A percentile compares a stretch with the other conserved stretches of the same genome.
phyloP scores from a whole-genome alignment of 2,113 vertebrate genomes.

The Catharus bicknelli region DNA sequence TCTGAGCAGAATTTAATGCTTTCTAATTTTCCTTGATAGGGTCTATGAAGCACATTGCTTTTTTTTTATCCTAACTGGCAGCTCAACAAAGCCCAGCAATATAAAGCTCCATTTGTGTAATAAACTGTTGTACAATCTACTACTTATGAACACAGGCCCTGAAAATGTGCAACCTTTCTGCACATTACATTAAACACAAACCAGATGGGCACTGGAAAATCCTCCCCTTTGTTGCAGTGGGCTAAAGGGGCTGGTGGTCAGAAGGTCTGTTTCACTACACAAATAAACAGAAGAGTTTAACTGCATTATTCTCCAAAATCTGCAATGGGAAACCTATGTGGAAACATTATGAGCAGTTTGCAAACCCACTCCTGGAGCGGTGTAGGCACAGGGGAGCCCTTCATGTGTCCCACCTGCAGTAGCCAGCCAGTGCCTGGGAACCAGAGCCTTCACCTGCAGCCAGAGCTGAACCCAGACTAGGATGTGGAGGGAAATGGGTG shows the following conservation, averaged over 20 bases:
- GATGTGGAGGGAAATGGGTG: neutral
- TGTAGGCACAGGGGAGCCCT: neutral
- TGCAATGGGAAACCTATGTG: neutral
- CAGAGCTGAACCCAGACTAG: neutral
- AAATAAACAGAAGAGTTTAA: conserved; percentile 58
- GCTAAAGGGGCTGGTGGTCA: conserved; percentile 48
- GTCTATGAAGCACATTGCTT: conserved; percentile 53
- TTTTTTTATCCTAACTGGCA: conserved; percentile 76
- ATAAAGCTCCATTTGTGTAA: conserved; percentile 78
- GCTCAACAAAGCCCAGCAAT: conserved; percentile 76
- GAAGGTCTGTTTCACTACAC: conserved; percentile 29
- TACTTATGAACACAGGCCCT: conserved; percentile 72
- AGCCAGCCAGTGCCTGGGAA: neutral
- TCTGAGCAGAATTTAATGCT: conserved; percentile 71
- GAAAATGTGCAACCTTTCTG: conserved; percentile 79
- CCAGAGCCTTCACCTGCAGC: neutral
- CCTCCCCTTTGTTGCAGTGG: conserved; percentile 65
- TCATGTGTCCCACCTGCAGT: neutral
- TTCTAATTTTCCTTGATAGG: conserved; percentile 74
- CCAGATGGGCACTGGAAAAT: conserved; percentile 77
- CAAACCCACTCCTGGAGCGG: neutral
- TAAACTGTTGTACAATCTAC: conserved; percentile 78
- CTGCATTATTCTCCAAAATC: conserved; percentile 4
- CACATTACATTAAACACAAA: conserved; percentile 78
- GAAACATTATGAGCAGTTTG: neutral